Percentiles rank a stretch among this genome's conserved stretches.
These are phyloP conservation scores for Urocitellus parryii DNA, from an alignment of 2,113 vertebrate genomes.

Conservation along the genomic window DNA sequence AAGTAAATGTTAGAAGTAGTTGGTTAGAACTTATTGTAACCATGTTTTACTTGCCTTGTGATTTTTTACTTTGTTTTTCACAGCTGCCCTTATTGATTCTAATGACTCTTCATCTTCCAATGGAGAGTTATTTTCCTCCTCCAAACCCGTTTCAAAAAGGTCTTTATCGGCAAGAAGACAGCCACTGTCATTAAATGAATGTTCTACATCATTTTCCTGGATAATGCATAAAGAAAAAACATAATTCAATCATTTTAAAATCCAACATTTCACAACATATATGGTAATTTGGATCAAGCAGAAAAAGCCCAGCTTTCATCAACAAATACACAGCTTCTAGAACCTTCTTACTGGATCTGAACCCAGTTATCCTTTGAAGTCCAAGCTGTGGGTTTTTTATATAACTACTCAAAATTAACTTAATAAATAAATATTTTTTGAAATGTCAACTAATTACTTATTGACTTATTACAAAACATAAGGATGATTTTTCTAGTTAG, in stretches of 20 bases:
- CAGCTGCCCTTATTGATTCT: slow-evolving; percentile 91
- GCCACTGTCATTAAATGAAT: slow-evolving; percentile 93
- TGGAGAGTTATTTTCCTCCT: slow-evolving; percentile 84
- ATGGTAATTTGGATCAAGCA: slow-evolving; percentile 37
- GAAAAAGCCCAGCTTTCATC: slow-evolving; percentile 4
- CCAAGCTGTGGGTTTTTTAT: slow-evolving; percentile 25
- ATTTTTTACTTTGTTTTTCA: slow-evolving; percentile 92
- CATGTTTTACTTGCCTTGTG: slow-evolving; percentile 86
- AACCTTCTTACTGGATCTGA: slow-evolving; percentile 55
- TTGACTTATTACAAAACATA: slow-evolving; percentile 46
- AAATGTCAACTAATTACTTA: slow-evolving; percentile 50
- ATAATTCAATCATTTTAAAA: slow-evolving; percentile 47
- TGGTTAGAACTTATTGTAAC: neutral
- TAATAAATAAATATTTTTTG: slow-evolving; percentile 43
- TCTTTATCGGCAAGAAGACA: slow-evolving; percentile 94
- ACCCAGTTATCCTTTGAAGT: neutral
- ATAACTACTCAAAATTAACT: slow-evolving; percentile 48
- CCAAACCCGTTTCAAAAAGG: slow-evolving; percentile 92
- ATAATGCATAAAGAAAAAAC: slow-evolving; percentile 51
- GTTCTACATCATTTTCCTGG: slow-evolving; percentile 74
- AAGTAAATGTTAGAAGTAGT: neutral
- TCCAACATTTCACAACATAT: slow-evolving; percentile 48
- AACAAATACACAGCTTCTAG: slow-evolving; percentile 32
- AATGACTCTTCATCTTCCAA: slow-evolving; percentile 92
- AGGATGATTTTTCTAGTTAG: slow-evolving; percentile 30